A percentile compares a stretch with the other conserved stretches of the same genome.
phyloP scores from a whole-genome alignment of 2,113 vertebrate species.

The Excalfactoria chinensis region DNA sequence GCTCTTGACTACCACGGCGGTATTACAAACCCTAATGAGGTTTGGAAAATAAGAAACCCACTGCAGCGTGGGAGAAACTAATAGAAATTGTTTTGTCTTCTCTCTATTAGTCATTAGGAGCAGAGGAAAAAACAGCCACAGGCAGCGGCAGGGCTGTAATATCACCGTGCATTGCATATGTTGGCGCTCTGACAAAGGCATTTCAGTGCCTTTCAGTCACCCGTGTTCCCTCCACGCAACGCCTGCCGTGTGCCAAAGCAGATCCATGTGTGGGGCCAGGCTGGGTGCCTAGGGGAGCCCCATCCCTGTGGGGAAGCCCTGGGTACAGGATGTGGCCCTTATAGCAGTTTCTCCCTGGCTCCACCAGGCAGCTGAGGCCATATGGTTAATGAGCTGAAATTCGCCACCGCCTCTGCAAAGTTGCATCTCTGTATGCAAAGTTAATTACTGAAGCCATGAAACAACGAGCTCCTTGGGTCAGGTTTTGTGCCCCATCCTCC shows the following conservation, averaged over 20 bases:
- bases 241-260: rapidly evolving
- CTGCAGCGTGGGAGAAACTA: constrained; percentile 72
- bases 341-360: not conserved
- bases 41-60: constrained; percentile 78
- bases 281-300: not conserved
- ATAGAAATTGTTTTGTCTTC: constrained; percentile 74
- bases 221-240: not conserved
- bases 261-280: not conserved
- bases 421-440: not conserved
- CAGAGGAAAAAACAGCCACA: constrained; percentile 74
- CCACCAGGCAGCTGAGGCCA: constrained; percentile 61
- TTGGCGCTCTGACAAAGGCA: constrained; percentile 42
- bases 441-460: constrained; percentile 59
- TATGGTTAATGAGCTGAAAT: constrained; percentile 71
- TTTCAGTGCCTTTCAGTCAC: not conserved
- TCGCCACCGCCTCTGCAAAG: constrained; percentile 52
- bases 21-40: constrained; percentile 78
- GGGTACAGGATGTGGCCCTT: not conserved
- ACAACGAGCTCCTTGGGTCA: not conserved
- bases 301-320: not conserved
- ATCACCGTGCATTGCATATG: constrained; percentile 35
- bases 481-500: not conserved
- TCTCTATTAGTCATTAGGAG: constrained; percentile 79
- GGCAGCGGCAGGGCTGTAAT: constrained; percentile 60
- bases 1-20: constrained; percentile 63